A percentile compares a stretch with the other conserved stretches of the same genome.
Evolutionary conservation across 2,888 invertebrate species (phyloP).

Genomic region (Hydriomena furcata): DNA sequence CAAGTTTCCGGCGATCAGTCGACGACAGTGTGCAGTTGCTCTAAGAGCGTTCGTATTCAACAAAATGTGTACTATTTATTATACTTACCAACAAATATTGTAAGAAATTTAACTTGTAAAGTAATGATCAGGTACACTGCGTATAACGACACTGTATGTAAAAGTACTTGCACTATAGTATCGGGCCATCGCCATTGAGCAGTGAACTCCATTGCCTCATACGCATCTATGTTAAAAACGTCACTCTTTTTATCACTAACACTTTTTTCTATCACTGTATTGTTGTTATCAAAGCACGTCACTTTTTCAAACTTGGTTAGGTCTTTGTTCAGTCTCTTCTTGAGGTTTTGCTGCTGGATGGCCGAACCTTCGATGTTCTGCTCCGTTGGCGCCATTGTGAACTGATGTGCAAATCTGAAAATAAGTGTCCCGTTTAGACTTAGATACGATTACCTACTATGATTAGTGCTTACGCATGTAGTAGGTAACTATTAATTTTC

Average conservation of each 20-base stretch:
- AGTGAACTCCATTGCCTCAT: conserved; percentile 79
- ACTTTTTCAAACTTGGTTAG: conserved; percentile 43
- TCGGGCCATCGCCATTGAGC: conserved; percentile 89
- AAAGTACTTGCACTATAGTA: conserved; percentile 86
- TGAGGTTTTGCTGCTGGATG: conserved; percentile 47
- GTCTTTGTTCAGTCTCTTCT: conserved; percentile 49
- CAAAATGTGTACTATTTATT: neutral
- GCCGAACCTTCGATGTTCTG: conserved; percentile 52
- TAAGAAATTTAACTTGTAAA: conserved; percentile 81
- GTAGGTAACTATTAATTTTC: neutral
- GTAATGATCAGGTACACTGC: conserved; percentile 87
- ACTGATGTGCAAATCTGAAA: conserved; percentile 8
- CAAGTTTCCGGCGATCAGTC: too few species aligned
- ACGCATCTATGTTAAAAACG: conserved; percentile 63
- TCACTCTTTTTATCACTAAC: conserved; percentile 51
- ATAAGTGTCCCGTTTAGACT: neutral
- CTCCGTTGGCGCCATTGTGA: conserved; percentile 62
- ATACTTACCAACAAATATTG: conserved; percentile 89
- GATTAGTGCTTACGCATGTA: too few species aligned
- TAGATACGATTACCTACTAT: too few species aligned
- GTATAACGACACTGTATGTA: conserved; percentile 88
- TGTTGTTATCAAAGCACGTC: conserved; percentile 55
- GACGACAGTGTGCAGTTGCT: too few species aligned
- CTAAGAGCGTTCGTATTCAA: too few species aligned
- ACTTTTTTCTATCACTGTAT: conserved; percentile 46